Base-by-base conservation (phyloP, 2,113 vertebrate genomes). In the Rallus limicola region DNA sequence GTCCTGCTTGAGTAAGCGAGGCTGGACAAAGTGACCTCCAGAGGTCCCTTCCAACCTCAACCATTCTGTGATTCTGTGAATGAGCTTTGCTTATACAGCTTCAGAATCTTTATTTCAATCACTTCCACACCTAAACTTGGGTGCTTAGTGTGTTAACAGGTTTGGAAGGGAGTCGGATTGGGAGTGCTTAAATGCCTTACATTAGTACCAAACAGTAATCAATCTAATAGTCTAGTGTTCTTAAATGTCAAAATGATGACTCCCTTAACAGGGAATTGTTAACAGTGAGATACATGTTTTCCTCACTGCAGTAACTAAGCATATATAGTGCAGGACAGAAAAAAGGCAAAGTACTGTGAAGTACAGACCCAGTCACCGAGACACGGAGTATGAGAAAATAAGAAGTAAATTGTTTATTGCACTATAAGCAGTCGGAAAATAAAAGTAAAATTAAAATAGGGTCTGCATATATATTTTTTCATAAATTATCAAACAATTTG, bases 101-200 rank as follows among this genome's bases (percentile, higher is more conserved):
- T 82, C 44, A 56, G 26, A 42, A 64, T 26, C 42, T 75, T 84
- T 82, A 68, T 56, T 71, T 75, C 67, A 86, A n/a, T 88, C 20
- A 65, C 62, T 88, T 86, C 13, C 23, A 10, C 29, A 83, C 13
- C 33, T 72, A 76, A 76, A 88, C 72, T 80, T 44, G 90, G 40
- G 33, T 53, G 48, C 50, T 72, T 62, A 69, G 52, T 56, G 72
- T 88, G 11, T 88, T 72, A 72, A 77, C 90, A 93, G n/a, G 60
- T 90, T 95, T 83, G 83, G 52, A 86, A 87, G 44, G 44, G 26
- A 92, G 55, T 48, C 83, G 83, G 50, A 86, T 72, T 83, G 82
- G 58, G 38, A 85, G 72, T 77, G 55, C 48, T 80, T 60, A 88
- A 86, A 72, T 72, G 67, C 38, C 28, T 82, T 62, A 72, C 36